Evolutionary conservation across 2,113 vertebrate genomes (phyloP).

Genomic region (Fulica atra): DNA sequence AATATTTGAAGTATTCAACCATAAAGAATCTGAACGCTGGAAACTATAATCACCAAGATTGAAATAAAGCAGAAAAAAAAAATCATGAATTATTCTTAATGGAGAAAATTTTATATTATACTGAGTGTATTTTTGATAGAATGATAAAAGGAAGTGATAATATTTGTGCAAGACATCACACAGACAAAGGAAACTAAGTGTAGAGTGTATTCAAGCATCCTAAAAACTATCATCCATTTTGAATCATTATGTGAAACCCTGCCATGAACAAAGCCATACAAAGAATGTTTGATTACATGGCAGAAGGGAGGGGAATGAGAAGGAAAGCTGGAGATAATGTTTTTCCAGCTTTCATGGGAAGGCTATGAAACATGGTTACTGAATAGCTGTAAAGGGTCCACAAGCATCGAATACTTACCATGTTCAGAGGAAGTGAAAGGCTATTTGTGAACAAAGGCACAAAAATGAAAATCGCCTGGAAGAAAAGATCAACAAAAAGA

Average conservation of each 20-base stretch:
- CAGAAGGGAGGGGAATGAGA: not conserved
- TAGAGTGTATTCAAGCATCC: not conserved
- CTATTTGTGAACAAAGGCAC: constrained; percentile 20
- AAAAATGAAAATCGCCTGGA: not conserved
- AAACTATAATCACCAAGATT: not conserved
- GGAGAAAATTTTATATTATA: not conserved
- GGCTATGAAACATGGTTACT: not conserved
- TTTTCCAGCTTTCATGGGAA: not conserved
- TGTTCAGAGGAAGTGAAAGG: constrained; percentile 13
- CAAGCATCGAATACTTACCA: not conserved
- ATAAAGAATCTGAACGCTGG: not conserved
- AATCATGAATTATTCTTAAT: not conserved
- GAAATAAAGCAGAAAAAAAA: not conserved
- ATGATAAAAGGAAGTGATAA: not conserved
- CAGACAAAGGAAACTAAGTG: constrained; percentile 32
- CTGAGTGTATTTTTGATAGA: not conserved
- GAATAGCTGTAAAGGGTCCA: not conserved
- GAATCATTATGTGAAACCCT: constrained; percentile 29
- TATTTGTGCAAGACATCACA: not conserved
- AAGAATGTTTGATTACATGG: constrained; percentile 42
- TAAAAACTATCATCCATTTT: constrained; percentile 18
- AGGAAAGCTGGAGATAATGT: not conserved
- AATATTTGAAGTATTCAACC: not conserved
- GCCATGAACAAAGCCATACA: constrained; percentile 9
- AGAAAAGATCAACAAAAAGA: not conserved